Evolutionary conservation across 1,140 invertebrate species (phyloP).

Genomic region (Colletes latitarsis): DNA sequence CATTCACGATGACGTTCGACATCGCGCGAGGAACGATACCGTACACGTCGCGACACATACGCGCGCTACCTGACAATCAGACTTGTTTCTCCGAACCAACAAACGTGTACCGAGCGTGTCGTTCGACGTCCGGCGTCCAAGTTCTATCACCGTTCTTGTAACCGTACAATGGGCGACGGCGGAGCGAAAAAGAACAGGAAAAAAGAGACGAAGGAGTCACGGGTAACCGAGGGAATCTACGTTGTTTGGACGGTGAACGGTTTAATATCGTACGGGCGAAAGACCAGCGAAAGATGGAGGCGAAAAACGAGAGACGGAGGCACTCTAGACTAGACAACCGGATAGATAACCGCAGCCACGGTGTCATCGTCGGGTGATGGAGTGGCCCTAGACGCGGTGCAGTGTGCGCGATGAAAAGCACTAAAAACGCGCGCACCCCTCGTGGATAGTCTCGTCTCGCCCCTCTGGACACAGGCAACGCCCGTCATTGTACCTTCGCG

Average conservation of each 20-base stretch:
- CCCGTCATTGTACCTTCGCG: conserved; percentile 49
- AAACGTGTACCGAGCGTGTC: background rate
- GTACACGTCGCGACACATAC: background rate
- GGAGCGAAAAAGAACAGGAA: background rate
- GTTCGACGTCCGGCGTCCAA: conserved; percentile 28
- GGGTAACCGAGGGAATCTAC: conserved; percentile 3
- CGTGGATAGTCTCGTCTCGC: conserved; percentile 32
- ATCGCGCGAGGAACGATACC: background rate
- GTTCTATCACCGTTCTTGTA: background rate
- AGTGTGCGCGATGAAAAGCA: conserved; percentile 49
- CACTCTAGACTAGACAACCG: conserved; percentile 52
- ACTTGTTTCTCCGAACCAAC: conserved; percentile 16
- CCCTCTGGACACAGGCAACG: conserved; percentile 42
- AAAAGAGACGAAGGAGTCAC: background rate
- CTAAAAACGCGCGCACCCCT: conserved; percentile 47
- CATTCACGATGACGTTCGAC: background rate
- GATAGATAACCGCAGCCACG: conserved; percentile 58
- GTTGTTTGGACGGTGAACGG: background rate
- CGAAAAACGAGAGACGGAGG: conserved; percentile 26
- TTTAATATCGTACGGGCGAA: background rate
- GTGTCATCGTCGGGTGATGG: conserved; percentile 59
- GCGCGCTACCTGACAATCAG: conserved; percentile 29
- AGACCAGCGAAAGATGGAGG: background rate
- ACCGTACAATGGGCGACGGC: background rate
- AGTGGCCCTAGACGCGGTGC: conserved; percentile 54